Evolutionary conservation across 2,113 vertebrate species (phyloP), one percentile per base, ranked within the genome.

Genomic region (Aepyceros melampus): DNA sequence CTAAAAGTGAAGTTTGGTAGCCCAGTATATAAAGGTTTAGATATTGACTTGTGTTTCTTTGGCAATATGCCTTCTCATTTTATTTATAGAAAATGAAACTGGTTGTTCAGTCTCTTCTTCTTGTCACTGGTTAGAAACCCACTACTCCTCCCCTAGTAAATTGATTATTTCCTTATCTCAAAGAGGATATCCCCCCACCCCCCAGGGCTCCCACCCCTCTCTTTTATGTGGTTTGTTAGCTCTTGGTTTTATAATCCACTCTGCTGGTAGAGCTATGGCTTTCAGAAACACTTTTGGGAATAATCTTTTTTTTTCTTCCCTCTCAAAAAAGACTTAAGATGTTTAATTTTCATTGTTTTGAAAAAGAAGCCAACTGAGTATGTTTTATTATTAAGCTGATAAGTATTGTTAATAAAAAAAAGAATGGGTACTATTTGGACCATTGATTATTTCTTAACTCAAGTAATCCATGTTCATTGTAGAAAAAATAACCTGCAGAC

Each of bases 1-100:
- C 98, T 98, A 98, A 98, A 98, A 99, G 99, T 99, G 98, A 99
- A 98, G 97, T 98, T 99, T 98, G 98, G 98, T 98, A 98, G 98
- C 45, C 92, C 98, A 95, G 45, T 97, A 96, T 96, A 93, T 98
- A 98, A 98, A 97, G 98, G 98, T 98, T 97, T 51, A 33, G 47
- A 27, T 98, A 99, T 99, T 99, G 99, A 99, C 98, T 98, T 47
- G 93, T 27, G 94, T 98, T 97, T 91, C 97, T 98, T 95, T 98
- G 98, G 98, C 98, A 90, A 92, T 27, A 17, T 92, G 98, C 97
- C 97, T 96, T 14, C 62, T 95, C 40, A 91, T 96, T 98, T 98
- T 99, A 98, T 99, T 99, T 99, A 98, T 98, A 98, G 98, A 83
- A 97, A 96, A 53, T 78, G 91, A 98, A 98, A 98, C 98, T 97